These are phyloP conservation scores for Diploscapter pachys DNA, from an alignment of 1,140 invertebrate genomes.

Conservation along the genomic window DNA sequence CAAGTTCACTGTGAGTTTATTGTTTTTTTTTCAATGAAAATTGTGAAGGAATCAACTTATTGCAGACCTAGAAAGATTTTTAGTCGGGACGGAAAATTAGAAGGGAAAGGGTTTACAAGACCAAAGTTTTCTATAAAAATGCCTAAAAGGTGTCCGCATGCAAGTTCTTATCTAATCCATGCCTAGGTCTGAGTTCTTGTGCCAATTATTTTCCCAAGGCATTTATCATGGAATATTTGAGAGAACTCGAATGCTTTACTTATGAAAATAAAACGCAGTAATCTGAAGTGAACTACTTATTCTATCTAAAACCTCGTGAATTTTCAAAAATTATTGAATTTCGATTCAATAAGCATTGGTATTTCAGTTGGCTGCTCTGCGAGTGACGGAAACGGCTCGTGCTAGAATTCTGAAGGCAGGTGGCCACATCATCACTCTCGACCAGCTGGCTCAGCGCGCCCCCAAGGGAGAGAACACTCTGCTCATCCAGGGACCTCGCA, in stretches of 20 bases:
- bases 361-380: conserved; percentile 79
- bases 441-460: conserved; percentile 85
- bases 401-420: conserved; percentile 91
- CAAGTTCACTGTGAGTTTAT: conserved; percentile 74
- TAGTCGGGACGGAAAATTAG: too few relatives aligned
- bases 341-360: background rate
- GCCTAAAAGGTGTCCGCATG: too few relatives aligned
- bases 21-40: background rate
- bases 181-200: too few relatives aligned
- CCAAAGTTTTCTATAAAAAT: too few relatives aligned
- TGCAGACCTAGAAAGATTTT: background rate
- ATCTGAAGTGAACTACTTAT: too few relatives aligned
- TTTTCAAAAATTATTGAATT: conserved; percentile 23
- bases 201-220: too few relatives aligned
- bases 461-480: conserved; percentile 91
- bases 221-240: too few relatives aligned
- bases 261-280: too few relatives aligned
- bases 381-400: conserved; percentile 85
- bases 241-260: too few relatives aligned
- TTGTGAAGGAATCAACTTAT: background rate
- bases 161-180: too few relatives aligned
- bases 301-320: too few relatives aligned
- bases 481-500: conserved; percentile 81
- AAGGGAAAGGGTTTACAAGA: too few relatives aligned
- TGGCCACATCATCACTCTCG: conserved; percentile 93